Percentiles rank a stretch among this genome's conserved stretches.
Conservation (phyloP, 2,888 invertebrate genomes). For the Oscheius sp. region DNA sequence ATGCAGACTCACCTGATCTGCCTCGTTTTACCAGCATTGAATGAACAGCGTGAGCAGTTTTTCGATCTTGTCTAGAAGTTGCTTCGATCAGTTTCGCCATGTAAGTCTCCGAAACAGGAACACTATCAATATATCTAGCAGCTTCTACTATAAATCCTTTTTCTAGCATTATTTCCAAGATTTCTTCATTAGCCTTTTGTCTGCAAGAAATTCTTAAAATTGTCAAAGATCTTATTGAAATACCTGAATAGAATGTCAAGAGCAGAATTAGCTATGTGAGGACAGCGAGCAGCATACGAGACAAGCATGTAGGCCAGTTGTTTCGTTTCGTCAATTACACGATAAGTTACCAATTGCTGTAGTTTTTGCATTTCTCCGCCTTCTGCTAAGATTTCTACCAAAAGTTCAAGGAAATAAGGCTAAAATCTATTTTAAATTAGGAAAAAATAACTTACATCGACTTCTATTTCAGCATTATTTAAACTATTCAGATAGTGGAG, state of each 20-base stretch:
- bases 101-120: conserved; percentile 7
- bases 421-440: conserved; percentile 17
- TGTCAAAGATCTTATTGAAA: background rate
- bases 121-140: conserved; percentile 14
- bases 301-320: conserved; percentile 52
- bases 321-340: conserved; percentile 53
- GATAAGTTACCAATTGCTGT: conserved; percentile 56
- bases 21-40: background rate
- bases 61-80: background rate
- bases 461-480: background rate
- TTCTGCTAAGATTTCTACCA: conserved; percentile 49
- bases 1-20: background rate
- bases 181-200: conserved; percentile 44
- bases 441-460: conserved; percentile 3
- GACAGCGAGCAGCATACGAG: conserved; percentile 50
- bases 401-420: conserved; percentile 53
- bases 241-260: conserved; percentile 47
- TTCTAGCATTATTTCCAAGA: conserved; percentile 49
- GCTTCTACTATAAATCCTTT: conserved; percentile 33
- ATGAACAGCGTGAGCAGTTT: conserved; percentile 3
- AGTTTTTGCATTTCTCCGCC: conserved; percentile 49
- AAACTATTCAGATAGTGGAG: conserved; percentile 41
- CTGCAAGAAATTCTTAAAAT: conserved; percentile 3
- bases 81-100: conserved; percentile 8
- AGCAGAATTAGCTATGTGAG: conserved; percentile 51